These are phyloP conservation scores for Himantopus leucocephalus DNA, from an alignment of 2,113 vertebrate genomes.

Conservation along the genomic window DNA sequence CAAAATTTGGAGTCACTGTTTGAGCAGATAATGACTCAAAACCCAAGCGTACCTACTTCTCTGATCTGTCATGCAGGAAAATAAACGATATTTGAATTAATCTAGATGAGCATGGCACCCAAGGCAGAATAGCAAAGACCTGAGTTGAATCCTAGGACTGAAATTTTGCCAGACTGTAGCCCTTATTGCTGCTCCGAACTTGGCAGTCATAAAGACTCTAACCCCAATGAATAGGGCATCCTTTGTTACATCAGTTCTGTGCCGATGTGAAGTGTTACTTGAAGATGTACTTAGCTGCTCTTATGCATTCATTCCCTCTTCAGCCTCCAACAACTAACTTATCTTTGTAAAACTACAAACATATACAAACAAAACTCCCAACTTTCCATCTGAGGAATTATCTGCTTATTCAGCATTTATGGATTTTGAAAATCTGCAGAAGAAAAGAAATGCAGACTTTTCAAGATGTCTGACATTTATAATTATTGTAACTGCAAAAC, in stretches of 20 bases:
- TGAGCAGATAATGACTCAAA: background rate
- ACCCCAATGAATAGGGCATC: background rate
- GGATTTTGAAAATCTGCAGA: background rate
- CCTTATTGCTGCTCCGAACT: background rate
- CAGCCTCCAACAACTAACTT: background rate
- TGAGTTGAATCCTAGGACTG: background rate
- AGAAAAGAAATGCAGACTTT: background rate
- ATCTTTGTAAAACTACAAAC: background rate
- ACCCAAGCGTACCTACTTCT: background rate
- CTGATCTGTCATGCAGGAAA: background rate
- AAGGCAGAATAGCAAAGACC: background rate
- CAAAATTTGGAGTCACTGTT: background rate
- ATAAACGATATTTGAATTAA: background rate
- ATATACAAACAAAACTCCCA: background rate
- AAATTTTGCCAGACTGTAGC: background rate
- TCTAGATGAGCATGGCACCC: background rate
- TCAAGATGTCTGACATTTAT: background rate
- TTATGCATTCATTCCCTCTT: background rate
- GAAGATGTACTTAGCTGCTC: background rate
- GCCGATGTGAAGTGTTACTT: background rate
- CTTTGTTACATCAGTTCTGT: background rate
- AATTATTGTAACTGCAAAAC: background rate
- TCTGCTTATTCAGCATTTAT: background rate
- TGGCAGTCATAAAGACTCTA: background rate
- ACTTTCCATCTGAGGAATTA: background rate